Evolutionary conservation across 2,888 invertebrate species (phyloP), one percentile per base, ranked within the genome.

Genomic region (Boloria euphrosyne): DNA sequence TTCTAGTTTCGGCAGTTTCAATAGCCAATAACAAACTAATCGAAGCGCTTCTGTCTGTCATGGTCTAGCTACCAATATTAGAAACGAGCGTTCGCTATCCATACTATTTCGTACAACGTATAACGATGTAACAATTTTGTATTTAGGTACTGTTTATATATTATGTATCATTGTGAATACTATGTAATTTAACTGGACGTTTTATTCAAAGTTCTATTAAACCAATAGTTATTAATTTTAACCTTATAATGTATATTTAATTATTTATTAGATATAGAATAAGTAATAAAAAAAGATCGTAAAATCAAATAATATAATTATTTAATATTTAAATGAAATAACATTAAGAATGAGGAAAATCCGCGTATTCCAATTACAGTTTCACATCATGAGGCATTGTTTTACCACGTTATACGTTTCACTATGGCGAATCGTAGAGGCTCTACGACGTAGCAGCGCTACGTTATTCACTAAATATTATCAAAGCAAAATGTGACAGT

Each of bases 301-400:
- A n/a, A n/a, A n/a, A n/a, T n/a, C n/a, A n/a, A n/a, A n/a, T n/a
- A n/a, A n/a, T n/a, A n/a, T n/a, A n/a, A n/a, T n/a, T n/a, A n/a
- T n/a, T n/a, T n/a, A n/a, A n/a, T n/a, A n/a, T n/a, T n/a, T n/a
- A n/a, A n/a, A n/a, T n/a, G n/a, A n/a, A n/a, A n/a, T n/a, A n/a
- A n/a, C n/a, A n/a, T n/a, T n/a, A n/a, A n/a, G n/a, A n/a, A n/a
- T n/a, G n/a, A n/a, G n/a, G n/a, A n/a, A n/a, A n/a, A n/a, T n/a
- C n/a, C n/a, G n/a, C n/a, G n/a, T n/a, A 57, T 57, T 46, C 13
- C 57, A 57, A 57, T 57, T 57, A 57, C 57, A 57, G 46, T 57
- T 57, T 57, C 57, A 57, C 57, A 57, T 57, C 46, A 57, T 44
- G 46, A 44, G 46, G 27, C 46, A 57, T 46, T 57, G 57, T 57